These are phyloP conservation scores for Galaxea fascicularis DNA, from an alignment of 92 coral and sea anemone species.

Conservation along the genomic window DNA sequence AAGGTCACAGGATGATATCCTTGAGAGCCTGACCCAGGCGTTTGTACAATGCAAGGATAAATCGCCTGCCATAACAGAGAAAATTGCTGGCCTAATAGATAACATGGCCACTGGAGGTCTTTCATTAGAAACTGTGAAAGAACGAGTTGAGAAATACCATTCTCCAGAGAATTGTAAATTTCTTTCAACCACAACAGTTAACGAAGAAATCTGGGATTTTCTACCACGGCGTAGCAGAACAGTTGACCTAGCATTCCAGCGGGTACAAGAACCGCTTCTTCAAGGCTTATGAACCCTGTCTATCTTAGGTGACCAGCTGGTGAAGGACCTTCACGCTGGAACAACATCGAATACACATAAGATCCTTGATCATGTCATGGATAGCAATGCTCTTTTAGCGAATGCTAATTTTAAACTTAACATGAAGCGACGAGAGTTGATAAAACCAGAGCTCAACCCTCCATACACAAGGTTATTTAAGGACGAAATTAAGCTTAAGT, in stretches of 20 bases:
- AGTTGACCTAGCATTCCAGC: neutral
- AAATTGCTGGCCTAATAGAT: slow-evolving; percentile 51
- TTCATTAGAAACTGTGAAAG: slow-evolving; percentile 42
- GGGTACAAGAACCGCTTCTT: slow-evolving; percentile 46
- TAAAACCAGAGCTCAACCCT: slow-evolving; percentile 33
- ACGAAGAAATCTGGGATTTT: neutral
- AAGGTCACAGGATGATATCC: neutral
- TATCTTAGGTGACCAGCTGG: slow-evolving; percentile 23
- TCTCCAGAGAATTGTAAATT: slow-evolving; percentile 33
- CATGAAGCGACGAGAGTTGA: slow-evolving; percentile 50
- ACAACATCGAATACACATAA: neutral
- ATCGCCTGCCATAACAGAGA: slow-evolving; percentile 58
- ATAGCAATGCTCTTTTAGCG: neutral
- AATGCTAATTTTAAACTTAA: slow-evolving; percentile 34
- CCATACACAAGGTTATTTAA: slow-evolving; percentile 55
- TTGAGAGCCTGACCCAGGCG: slow-evolving; percentile 68
- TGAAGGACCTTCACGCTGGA: neutral
- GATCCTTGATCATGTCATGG: neutral
- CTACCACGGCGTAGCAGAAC: neutral
- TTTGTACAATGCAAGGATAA: slow-evolving; percentile 33
- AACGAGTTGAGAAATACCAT: slow-evolving; percentile 34
- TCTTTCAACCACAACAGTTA: neutral
- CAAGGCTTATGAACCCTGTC: slow-evolving; percentile 47
- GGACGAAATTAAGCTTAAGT: slow-evolving; percentile 47
- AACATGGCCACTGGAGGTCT: slow-evolving; percentile 48